Evolutionary conservation across 1,140 invertebrate species (phyloP), one percentile per base, ranked within the genome.

Genomic region (Arctopsyche grandis): DNA sequence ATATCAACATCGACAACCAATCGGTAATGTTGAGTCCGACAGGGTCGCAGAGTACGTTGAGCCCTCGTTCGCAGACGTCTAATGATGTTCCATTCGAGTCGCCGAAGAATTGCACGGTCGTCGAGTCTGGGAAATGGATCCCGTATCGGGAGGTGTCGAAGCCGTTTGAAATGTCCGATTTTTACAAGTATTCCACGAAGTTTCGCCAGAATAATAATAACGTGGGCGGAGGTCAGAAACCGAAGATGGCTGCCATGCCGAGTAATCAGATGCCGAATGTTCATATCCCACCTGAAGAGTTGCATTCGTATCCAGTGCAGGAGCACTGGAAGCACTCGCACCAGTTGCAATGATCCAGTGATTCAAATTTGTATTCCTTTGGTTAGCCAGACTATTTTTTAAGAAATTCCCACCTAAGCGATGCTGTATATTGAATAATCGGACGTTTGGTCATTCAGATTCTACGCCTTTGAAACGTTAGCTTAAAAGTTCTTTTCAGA

Each of bases 121-220:
- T 97, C 16, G 93, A 96, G 83, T 92, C 94, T 43, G 95, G 95
- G 22, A 95, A 95, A 80, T 96, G 94, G 87, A 95, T 96, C 84
- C 96, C 96, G 0, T 98, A 97, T 84, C 92, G 95, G 83, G 96
- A 98, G 89, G 94, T 97, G 43, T 95, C 95, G 0, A 98, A 99
- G 86, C 97, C 97, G 12, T 99, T 97, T 87, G 96, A 98, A 89
- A 97, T 98, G 94, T 94, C 96, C 0, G 97, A 99, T 86, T 98
- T 98, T 88, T 99, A 98, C 87, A 98, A 98, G 87, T 99, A 99
- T 85, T 98, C 96, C 69, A 97, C 96, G 26, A 97, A 97, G 84
- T 97, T 94, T 86, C 91, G 95, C 21, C 93, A 94, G 89, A 84
- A 83, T n/a, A 85, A 83, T 83, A 69, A 69, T 16, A 52, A 70